Conservation (phyloP, 2,113 vertebrate species). For the Alethe castanea region DNA sequence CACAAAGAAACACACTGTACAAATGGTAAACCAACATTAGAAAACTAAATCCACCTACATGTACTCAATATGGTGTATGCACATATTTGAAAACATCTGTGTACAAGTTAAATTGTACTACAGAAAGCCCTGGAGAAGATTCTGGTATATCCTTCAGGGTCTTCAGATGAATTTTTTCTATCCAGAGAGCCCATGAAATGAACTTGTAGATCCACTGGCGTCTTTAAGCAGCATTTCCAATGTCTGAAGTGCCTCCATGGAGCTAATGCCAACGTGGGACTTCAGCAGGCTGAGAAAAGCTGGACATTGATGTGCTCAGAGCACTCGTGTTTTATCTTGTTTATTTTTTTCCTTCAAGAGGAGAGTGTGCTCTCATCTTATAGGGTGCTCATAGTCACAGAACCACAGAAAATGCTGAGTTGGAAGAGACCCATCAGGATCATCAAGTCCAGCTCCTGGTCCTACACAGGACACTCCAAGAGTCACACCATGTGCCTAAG, state of each 20-base stretch:
- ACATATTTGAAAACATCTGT: neutral
- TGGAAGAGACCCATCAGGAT: neutral
- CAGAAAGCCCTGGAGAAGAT: neutral
- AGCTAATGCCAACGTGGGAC: neutral
- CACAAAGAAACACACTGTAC: neutral
- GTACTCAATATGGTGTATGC: neutral
- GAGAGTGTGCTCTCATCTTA: accelerated
- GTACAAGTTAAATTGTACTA: neutral
- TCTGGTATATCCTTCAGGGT: neutral
- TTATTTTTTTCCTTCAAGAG: neutral
- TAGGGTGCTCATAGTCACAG: neutral
- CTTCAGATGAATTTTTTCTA: neutral
- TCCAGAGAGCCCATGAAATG: neutral
- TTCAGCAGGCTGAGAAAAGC: neutral
- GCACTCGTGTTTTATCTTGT: neutral
- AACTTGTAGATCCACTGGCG: neutral
- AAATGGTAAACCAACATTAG: neutral
- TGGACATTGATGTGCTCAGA: neutral
- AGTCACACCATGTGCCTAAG: neutral
- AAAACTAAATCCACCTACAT: neutral
- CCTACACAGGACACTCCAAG: neutral
- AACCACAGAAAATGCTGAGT: neutral
- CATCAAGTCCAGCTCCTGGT: neutral
- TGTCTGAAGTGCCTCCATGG: neutral
- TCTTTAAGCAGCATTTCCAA: neutral